phyloP scores from a whole-genome alignment of 2,113 vertebrate species.

The Nematolebias whitei region DNA sequence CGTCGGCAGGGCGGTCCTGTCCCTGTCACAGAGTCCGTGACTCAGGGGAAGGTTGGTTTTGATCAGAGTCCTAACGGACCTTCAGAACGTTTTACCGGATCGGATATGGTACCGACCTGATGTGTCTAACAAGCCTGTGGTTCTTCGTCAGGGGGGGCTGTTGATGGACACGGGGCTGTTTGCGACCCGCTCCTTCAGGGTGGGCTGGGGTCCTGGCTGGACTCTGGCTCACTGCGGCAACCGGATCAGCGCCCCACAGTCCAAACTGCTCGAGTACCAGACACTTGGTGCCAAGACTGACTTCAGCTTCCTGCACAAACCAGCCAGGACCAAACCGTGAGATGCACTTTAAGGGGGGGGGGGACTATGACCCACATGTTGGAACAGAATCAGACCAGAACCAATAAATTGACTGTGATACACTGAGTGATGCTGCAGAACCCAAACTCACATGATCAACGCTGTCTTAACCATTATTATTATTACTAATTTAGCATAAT shows the following conservation, averaged over 20 bases:
- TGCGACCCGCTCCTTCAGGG: slow-evolving; percentile 88
- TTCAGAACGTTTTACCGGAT: too few species aligned
- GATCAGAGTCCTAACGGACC: neutral
- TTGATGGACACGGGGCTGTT: slow-evolving; percentile 92
- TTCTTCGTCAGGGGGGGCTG: slow-evolving; percentile 74
- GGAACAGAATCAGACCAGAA: too few species aligned
- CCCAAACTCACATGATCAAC: too few species aligned
- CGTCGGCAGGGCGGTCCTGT: slow-evolving; percentile 85
- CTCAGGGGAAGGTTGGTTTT: slow-evolving; percentile 77
- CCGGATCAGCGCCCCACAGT: slow-evolving; percentile 46
- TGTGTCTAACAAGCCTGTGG: neutral
- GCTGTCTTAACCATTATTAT: too few species aligned
- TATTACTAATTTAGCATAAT: too few species aligned
- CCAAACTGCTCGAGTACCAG: slow-evolving; percentile 30
- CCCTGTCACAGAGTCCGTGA: slow-evolving; percentile 83
- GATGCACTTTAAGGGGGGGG: slow-evolving; percentile 36
- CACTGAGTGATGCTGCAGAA: too few species aligned
- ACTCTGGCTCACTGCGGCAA: slow-evolving; percentile 85
- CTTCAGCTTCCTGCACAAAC: slow-evolving; percentile 82
- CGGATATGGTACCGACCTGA: too few species aligned
- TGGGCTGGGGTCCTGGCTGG: slow-evolving; percentile 95
- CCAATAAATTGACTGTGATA: too few species aligned
- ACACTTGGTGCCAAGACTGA: slow-evolving; percentile 36
- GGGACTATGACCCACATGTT: neutral
- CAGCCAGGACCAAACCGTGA: slow-evolving; percentile 84